Percentiles rank a stretch among this genome's conserved stretches.
Evolutionary conservation across 2,888 invertebrate genomes (phyloP).

Genomic region (Cyclophora albipunctata): DNA sequence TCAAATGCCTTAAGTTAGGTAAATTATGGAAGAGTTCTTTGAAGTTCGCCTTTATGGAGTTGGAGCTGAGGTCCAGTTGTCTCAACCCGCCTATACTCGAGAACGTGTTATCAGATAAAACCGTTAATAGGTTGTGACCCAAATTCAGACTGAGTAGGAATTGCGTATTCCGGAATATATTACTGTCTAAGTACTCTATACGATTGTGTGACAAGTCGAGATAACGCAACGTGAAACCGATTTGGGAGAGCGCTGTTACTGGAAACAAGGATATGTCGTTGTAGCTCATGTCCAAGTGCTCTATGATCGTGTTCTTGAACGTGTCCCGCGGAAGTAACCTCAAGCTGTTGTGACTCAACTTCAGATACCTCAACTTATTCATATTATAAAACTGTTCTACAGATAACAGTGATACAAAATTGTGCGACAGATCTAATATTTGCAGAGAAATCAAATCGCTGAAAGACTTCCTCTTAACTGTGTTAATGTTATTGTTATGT

Average conservation of each 20-base stretch:
- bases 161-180: conserved; percentile 88
- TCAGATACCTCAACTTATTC: conserved; percentile 82
- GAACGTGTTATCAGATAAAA: conserved; percentile 92
- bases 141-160: conserved; percentile 85
- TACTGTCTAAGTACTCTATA: conserved; percentile 90
- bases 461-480: conserved; percentile 84
- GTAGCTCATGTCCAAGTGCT: conserved; percentile 85
- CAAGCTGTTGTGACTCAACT: conserved; percentile 82
- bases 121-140: conserved; percentile 86
- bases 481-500: conserved; percentile 82
- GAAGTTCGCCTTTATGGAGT: conserved; percentile 88
- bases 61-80: conserved; percentile 86
- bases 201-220: conserved; percentile 86
- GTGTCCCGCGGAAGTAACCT: conserved; percentile 84
- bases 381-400: conserved; percentile 87
- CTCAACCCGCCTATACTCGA: conserved; percentile 86
- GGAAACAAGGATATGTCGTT: conserved; percentile 89
- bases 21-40: conserved; percentile 92
- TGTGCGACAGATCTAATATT: conserved; percentile 85
- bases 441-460: conserved; percentile 84
- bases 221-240: conserved; percentile 85
- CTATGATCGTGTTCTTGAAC: conserved; percentile 86
- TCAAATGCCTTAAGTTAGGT: conserved; percentile 85
- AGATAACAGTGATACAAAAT: conserved; percentile 84
- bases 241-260: conserved; percentile 83